Conservation (phyloP, 2,113 vertebrate species). For the Macquaria australasica region DNA sequence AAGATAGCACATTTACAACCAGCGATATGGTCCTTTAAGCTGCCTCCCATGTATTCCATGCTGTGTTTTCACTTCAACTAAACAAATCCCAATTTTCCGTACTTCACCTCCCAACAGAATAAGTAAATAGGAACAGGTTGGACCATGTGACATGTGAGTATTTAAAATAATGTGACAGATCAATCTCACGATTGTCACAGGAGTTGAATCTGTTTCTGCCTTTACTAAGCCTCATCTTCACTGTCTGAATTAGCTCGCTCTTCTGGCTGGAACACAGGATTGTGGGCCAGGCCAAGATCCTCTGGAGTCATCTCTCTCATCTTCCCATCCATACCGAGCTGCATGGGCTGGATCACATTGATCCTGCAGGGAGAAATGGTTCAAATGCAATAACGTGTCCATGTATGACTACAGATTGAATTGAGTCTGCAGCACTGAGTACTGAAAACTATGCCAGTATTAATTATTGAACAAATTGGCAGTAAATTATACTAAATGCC, state of each 20-base stretch:
- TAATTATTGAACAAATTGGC: neutral
- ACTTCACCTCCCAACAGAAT: neutral
- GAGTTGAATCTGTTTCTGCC: neutral
- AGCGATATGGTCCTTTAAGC: neutral
- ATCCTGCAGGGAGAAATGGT: conserved; percentile 76
- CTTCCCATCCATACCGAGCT: conserved; percentile 88
- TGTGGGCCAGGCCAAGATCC: conserved; percentile 81
- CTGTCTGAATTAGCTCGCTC: conserved; percentile 80
- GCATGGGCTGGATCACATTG: conserved; percentile 93
- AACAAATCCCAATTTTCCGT: neutral
- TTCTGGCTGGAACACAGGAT: conserved; percentile 82
- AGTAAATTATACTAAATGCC: neutral
- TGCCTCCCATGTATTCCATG: neutral
- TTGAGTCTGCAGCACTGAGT: neutral
- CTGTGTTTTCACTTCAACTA: conserved; percentile 5
- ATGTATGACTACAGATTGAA: neutral
- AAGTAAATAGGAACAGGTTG: neutral
- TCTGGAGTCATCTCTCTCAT: conserved; percentile 88
- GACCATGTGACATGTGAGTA: neutral
- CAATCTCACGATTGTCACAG: neutral
- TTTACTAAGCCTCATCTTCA: conserved; percentile 73
- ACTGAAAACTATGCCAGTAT: neutral
- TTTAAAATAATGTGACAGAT: neutral
- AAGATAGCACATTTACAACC: neutral
- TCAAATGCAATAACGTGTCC: neutral